These are phyloP conservation scores for Oopsacas minuta DNA, from an alignment of 37 sponge, comb jelly and placozoan species.

Conservation along the genomic window DNA sequence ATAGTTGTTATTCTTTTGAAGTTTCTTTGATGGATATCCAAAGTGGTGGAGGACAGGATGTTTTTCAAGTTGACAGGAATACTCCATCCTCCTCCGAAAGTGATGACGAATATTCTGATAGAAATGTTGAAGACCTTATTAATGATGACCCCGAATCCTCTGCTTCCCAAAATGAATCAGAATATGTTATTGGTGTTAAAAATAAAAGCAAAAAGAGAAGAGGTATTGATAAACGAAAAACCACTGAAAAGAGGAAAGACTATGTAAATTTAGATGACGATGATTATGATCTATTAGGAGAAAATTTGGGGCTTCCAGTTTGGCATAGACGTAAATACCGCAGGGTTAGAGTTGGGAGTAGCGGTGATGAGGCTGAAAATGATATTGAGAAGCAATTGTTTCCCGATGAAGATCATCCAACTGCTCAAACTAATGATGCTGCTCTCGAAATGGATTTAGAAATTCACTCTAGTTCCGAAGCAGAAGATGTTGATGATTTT, in stretches of 20 bases:
- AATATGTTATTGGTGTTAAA: background rate
- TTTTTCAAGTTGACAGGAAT: too few relatives aligned
- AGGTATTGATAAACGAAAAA: background rate
- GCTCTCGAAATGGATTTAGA: background rate
- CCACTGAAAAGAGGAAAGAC: background rate
- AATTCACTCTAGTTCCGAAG: background rate
- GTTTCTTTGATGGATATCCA: too few relatives aligned
- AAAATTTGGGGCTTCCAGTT: background rate
- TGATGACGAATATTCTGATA: background rate
- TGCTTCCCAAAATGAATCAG: background rate
- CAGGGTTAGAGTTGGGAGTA: background rate
- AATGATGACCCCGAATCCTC: background rate
- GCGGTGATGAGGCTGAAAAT: background rate
- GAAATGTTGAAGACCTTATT: background rate
- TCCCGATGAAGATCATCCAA: background rate
- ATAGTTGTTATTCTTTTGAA: too few relatives aligned
- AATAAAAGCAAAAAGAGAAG: background rate
- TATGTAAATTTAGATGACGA: background rate
- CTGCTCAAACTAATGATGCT: background rate
- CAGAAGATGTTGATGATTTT: background rate
- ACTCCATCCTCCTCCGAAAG: background rate
- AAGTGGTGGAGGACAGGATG: too few relatives aligned
- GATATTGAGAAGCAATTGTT: background rate
- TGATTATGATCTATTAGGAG: slow-evolving; percentile 6
- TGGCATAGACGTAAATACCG: background rate